Percentiles rank a stretch among this genome's conserved stretches.
Evolutionary conservation across 2,113 vertebrate species (phyloP).

Genomic region (Saimiri boliviensis): DNA sequence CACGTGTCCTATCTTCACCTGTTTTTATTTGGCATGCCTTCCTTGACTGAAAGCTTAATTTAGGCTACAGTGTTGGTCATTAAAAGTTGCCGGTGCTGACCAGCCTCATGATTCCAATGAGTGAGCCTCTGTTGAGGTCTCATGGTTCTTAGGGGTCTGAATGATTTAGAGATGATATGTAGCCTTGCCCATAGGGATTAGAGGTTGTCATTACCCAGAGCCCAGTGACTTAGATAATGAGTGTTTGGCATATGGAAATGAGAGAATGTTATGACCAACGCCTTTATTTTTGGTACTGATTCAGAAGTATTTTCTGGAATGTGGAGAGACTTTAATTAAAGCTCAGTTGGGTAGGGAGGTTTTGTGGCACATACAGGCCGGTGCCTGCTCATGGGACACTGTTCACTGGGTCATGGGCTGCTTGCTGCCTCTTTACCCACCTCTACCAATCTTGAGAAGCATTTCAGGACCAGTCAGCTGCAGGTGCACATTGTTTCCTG

Average conservation of each 20-base stretch:
- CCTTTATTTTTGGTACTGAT: not conserved
- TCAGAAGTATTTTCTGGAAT: not conserved
- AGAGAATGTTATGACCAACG: not conserved
- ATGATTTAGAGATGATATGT: not conserved
- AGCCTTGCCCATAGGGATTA: not conserved
- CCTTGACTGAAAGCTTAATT: conserved; percentile 43
- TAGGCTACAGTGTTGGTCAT: not conserved
- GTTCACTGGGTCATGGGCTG: not conserved
- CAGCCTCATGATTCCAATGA: not conserved
- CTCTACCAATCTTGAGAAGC: not conserved
- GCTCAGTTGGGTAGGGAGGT: not conserved
- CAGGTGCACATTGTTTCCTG: not conserved
- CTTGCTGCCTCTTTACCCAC: not conserved
- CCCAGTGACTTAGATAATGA: not conserved
- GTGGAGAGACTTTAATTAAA: not conserved
- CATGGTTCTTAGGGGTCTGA: not conserved
- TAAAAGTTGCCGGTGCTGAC: not conserved
- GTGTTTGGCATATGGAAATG: not conserved
- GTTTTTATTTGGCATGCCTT: conserved; percentile 8
- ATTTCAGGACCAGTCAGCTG: not conserved
- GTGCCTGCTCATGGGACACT: not conserved
- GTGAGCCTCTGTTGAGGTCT: not conserved
- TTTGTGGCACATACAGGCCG: not conserved
- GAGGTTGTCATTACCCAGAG: not conserved
- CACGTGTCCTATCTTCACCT: not conserved